Evolutionary conservation across 2,113 vertebrate species (phyloP), one percentile per base, ranked within the genome.

Genomic region (Rattus rattus): DNA sequence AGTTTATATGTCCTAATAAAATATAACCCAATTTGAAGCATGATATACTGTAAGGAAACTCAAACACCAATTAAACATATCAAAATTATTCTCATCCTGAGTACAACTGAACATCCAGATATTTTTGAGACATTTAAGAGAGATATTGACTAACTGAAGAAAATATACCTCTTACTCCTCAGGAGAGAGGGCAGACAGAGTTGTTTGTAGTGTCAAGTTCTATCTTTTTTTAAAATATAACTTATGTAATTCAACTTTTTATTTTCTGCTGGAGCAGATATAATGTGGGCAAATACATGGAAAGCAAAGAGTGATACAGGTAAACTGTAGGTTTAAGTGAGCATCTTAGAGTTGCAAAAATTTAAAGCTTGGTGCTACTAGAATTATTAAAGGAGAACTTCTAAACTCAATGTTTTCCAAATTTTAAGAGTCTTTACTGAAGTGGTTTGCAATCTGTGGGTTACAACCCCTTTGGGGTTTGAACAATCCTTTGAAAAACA

Each of bases 221-320:
- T 75, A 13, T 5, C 54, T n/a, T 90, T 76, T 17, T 33, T 36
- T 43, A 63, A 67, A 67, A 30, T 72, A 91, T 39, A 61, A 26
- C 7, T 52, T 94, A 85, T 91, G 93, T 92, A 95, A 92, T 80
- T 95, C 80, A 95, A 95, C 9, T 56, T 81, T 90, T 87, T 61
- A 69, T 63, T 88, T 80, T 75, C 47, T 88, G 7, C 92, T 70
- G 24, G 87, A 95, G 70, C 28, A 81, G n/a, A 88, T 10, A 88
- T 91, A 92, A 95, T 75, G 80, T 33, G 4, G 56, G 16, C 43
- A 93, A 72, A 59, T 65, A 59, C 7, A 49, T 56, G 72, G 28
- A 96, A 69, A 59, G 26, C 4, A 79, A 56, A 4, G 8, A 47
- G 7, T 86, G 54, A 49, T 73, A 81, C 47, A 88, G 9, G 14